Conservation (phyloP, 2,888 invertebrate genomes). For the Cheiracanthium punctorium region DNA sequence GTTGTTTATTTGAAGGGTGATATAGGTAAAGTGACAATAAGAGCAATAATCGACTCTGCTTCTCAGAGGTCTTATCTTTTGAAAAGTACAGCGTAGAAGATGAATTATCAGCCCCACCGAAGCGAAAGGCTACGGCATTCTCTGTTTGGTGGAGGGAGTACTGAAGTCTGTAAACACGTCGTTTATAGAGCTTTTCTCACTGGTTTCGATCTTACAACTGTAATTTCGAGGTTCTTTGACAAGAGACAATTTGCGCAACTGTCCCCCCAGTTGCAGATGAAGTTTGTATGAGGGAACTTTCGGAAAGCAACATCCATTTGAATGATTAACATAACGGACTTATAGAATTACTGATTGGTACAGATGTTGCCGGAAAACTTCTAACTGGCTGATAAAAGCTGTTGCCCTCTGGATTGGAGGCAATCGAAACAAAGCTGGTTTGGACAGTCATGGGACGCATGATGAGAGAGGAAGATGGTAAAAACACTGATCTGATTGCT, state of each 20-base stretch:
- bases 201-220: neutral
- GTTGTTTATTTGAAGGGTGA: neutral
- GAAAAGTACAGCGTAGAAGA: neutral
- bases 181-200: neutral
- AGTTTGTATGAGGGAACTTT: neutral
- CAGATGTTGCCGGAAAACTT: neutral
- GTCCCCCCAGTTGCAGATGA: neutral
- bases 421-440: neutral
- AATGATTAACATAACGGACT: neutral
- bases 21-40: neutral
- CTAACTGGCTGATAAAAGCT: neutral
- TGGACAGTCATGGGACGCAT: conserved; percentile 10
- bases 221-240: neutral
- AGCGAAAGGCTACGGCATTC: neutral
- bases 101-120: neutral
- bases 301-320: neutral
- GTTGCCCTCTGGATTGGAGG: neutral
- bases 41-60: neutral
- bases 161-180: neutral
- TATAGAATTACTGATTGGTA: conserved; percentile 4
- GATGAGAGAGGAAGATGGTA: neutral
- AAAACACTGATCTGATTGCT: too few relatives aligned
- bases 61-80: neutral
- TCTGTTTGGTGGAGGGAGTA: neutral
- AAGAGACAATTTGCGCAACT: neutral